Percentiles rank a stretch among this genome's conserved stretches.
These are phyloP conservation scores for Phaethornis superciliosus DNA, from an alignment of 2,113 vertebrate species.

Conservation along the genomic window DNA sequence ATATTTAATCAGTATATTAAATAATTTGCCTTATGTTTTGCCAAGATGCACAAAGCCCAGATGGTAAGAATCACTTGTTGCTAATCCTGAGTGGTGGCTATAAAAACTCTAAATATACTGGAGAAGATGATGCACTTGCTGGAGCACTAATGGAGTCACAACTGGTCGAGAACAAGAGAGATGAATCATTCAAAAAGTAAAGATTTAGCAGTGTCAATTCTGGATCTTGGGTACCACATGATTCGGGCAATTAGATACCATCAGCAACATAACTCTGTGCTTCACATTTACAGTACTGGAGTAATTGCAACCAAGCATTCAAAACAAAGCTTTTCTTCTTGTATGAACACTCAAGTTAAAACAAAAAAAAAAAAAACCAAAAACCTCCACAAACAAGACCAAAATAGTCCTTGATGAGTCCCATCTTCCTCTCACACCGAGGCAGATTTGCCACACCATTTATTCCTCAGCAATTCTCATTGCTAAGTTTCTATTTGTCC, in stretches of 20 bases:
- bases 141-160: neutral
- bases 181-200: conserved; percentile 7
- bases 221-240: neutral
- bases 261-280: neutral
- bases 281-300: neutral
- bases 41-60: neutral
- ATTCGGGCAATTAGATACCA: conserved; percentile 9
- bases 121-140: neutral
- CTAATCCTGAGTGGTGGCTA: neutral
- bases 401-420: neutral
- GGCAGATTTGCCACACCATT: neutral
- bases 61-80: neutral
- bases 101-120: neutral
- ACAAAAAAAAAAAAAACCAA: neutral
- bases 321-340: conserved; percentile 10
- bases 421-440: neutral
- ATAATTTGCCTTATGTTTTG: neutral
- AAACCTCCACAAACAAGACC: no score
- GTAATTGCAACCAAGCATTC: conserved; percentile 14
- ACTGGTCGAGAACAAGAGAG: neutral
- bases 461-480: neutral
- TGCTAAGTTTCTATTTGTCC: neutral
- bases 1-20: neutral
- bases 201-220: neutral
- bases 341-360: neutral